Percentiles rank a stretch among this genome's conserved stretches.
Conservation (phyloP, 2,797 vertebrate genomes). For the Myotis daubentonii region DNA sequence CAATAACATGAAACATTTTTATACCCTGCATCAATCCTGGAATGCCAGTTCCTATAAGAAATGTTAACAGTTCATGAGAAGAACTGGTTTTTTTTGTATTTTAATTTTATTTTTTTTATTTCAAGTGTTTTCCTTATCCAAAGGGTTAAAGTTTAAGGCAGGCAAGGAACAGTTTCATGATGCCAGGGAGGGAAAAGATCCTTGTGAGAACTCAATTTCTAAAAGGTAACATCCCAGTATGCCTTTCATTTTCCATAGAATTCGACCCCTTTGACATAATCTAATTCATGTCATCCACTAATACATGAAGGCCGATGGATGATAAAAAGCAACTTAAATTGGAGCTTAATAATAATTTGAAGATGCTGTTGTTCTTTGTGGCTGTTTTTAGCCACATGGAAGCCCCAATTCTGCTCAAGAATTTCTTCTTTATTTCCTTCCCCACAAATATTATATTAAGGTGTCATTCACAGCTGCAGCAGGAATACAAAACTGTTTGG, state of each 20-base stretch:
- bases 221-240: not conserved
- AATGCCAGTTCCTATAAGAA: not conserved
- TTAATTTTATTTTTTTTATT: not conserved
- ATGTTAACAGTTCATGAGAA: not conserved
- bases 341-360: slow-evolving; percentile 52
- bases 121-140: slow-evolving; percentile 11
- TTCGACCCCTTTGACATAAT: not conserved
- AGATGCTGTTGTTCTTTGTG: not conserved
- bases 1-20: not conserved
- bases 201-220: slow-evolving; percentile 10
- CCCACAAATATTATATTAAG: slow-evolving; percentile 60
- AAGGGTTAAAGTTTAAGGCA: not conserved
- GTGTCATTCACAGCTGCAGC: slow-evolving; percentile 80
- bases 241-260: not conserved
- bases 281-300: not conserved
- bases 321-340: not conserved
- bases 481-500: slow-evolving; percentile 72
- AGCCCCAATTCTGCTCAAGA: not conserved
- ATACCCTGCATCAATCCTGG: not conserved
- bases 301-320: not conserved
- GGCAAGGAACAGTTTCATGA: not conserved
- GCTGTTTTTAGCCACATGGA: not conserved
- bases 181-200: not conserved
- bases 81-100: not conserved
- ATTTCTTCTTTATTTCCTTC: slow-evolving; percentile 57